These are phyloP conservation scores for Periophthalmus modestus DNA, from an alignment of 2,113 vertebrate genomes.

Conservation along the genomic window DNA sequence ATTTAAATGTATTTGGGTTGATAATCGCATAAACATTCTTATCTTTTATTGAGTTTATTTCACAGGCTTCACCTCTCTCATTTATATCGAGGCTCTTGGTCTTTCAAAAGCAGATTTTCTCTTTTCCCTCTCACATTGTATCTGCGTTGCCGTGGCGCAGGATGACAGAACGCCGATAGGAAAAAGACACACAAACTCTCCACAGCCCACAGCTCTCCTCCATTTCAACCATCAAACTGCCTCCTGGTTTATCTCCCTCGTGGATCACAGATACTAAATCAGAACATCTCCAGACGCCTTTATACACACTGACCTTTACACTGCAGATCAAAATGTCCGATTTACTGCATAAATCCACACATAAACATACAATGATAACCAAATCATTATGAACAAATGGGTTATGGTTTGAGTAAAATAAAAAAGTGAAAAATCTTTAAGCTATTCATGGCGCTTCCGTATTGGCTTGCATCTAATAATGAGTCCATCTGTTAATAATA, in stretches of 20 bases:
- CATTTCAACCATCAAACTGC: conserved; percentile 34
- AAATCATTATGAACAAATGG: background rate
- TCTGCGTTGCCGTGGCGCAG: conserved; percentile 29
- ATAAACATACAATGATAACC: conserved; percentile 2
- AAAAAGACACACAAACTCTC: conserved; percentile 31
- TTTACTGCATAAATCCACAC: conserved; percentile 16
- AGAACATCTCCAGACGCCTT: conserved; percentile 8
- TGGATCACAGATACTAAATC: conserved; percentile 26
- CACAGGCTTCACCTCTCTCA: background rate
- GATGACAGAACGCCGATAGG: conserved; percentile 46
- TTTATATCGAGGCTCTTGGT: conserved; percentile 9
- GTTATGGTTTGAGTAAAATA: background rate
- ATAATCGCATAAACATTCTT: background rate
- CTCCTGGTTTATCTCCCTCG: conserved; percentile 42
- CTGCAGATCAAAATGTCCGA: conserved; percentile 14
- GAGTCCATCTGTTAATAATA: conserved; percentile 53
- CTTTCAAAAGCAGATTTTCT: conserved; percentile 2
- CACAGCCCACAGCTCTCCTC: conserved; percentile 29
- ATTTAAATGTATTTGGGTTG: background rate
- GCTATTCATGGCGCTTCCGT: conserved; percentile 18
- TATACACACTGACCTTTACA: conserved; percentile 19
- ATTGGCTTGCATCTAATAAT: conserved; percentile 24
- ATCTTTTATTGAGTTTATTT: background rate
- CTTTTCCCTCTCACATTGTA: conserved; percentile 25
- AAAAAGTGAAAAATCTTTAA: background rate